Evolutionary conservation across 2,888 invertebrate genomes (phyloP), one percentile per base, ranked within the genome.

Genomic region (Clepsis dumicolana): DNA sequence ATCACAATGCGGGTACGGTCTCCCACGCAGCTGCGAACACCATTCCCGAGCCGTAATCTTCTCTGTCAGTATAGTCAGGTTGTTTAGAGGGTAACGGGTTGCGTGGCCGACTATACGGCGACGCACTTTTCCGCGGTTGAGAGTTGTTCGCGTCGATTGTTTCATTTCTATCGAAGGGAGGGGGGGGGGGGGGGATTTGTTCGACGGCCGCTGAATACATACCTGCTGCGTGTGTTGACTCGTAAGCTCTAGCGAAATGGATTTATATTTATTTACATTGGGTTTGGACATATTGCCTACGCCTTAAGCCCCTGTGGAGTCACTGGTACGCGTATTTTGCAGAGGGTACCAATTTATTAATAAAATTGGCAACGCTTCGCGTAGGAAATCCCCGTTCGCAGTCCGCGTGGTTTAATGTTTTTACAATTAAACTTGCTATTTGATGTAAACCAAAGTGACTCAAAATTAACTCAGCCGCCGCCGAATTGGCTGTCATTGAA

Each of bases 61-160:
- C 32, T 16, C 7, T 32, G 12, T 12, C 18, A 32, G 32, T 1
- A 16, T 8, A 2, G 10, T 2, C 10, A 54, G 29, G 18, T 16
- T 54, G 29, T 16, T 18, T 54, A 10, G 16, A 12, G 12, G 16
- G 14, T 32, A 32, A 12, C 29, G 24, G 24, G 57, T 25, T 25
- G 59, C 16, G 59, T 16, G 10, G 59, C 16, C 4, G n/a, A 50
- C 38, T 62, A 48, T 66, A 66, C 61, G 10, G 27, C 27, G n/a
- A 67, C 67, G 67, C 67, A 67, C 62, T 67, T 62, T 62, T 12
- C 50, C 56, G 48, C 67, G 67, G 57, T 62, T 50, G 62, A 50
- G 67, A 65, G 65, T 53, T 54, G 61, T 61, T 66, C 62, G 62
- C 56, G 67, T 67, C 67, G 67, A 67, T 67, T 67, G 67, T 67